Conservation (phyloP, 2,113 vertebrate species). For the Gopherus evgoodei region DNA sequence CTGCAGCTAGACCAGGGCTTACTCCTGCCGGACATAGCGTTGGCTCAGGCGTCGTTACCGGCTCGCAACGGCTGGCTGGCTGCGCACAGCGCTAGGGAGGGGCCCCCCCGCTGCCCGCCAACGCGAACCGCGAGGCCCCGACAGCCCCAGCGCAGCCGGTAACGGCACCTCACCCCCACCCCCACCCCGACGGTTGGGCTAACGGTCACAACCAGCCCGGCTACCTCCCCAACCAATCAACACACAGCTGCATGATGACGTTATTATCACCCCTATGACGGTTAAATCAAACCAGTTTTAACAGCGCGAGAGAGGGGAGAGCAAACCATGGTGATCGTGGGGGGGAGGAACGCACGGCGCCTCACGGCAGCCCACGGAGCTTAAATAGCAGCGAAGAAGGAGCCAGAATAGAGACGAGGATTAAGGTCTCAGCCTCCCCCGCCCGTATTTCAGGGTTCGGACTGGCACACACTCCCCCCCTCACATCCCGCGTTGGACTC, state of each 20-base stretch:
- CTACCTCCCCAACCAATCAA: conserved; percentile 17
- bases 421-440: not conserved
- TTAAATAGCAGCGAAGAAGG: not conserved
- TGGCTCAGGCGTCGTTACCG: not conserved
- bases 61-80: not conserved
- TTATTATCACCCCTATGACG: not conserved
- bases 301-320: too few relatives aligned
- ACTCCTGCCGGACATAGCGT: conserved; percentile 55
- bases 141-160: conserved; percentile 36
- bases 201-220: conserved; percentile 7
- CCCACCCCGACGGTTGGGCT: not conserved
- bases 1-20: conserved; percentile 63
- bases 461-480: too few relatives aligned
- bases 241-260: not conserved
- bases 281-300: not conserved
- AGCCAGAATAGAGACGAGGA: too few relatives aligned
- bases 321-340: not conserved
- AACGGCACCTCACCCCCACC: conserved; percentile 52
- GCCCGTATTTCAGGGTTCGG: not conserved
- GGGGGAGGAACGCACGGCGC: too few relatives aligned
- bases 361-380: too few relatives aligned
- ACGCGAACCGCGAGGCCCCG: not conserved
- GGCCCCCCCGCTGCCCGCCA: not conserved
- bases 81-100: not conserved
- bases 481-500: not conserved